These are phyloP conservation scores for Epinephelus malabaricus DNA, from an alignment of 2,797 vertebrate genomes.

Conservation along the genomic window DNA sequence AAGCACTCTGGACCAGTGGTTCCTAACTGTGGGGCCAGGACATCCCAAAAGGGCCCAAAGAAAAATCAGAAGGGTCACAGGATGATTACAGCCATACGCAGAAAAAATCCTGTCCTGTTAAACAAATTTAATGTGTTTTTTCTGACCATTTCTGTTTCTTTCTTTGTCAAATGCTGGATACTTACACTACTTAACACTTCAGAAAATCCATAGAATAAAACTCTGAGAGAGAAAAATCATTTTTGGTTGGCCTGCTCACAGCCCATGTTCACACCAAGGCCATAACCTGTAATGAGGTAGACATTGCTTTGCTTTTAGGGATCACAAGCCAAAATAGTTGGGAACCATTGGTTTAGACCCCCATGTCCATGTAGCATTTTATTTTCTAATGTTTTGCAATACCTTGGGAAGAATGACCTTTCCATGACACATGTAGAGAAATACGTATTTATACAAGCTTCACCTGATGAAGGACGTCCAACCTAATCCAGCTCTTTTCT, in stretches of 20 bases:
- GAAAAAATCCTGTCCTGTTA: no score
- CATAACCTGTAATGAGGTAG: background rate
- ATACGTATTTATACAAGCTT: background rate
- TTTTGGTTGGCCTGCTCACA: background rate
- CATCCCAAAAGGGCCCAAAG: no score
- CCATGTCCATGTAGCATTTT: background rate
- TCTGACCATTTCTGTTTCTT: no score
- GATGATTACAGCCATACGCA: no score
- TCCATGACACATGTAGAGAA: background rate
- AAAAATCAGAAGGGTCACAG: no score
- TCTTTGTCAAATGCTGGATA: background rate
- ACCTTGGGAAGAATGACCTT: background rate
- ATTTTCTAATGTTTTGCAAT: background rate
- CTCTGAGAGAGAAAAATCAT: background rate
- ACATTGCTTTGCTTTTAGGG: background rate
- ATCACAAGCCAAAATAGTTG: background rate
- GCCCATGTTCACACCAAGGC: background rate
- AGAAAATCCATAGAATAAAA: background rate
- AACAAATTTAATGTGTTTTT: background rate
- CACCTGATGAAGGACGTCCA: background rate
- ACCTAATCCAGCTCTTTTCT: background rate
- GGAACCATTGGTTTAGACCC: background rate
- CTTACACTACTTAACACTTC: background rate
- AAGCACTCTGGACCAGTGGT: no score
- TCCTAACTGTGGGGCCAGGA: no score